Conservation (phyloP, 2,113 vertebrate species). For the Clarias batrachus region DNA sequence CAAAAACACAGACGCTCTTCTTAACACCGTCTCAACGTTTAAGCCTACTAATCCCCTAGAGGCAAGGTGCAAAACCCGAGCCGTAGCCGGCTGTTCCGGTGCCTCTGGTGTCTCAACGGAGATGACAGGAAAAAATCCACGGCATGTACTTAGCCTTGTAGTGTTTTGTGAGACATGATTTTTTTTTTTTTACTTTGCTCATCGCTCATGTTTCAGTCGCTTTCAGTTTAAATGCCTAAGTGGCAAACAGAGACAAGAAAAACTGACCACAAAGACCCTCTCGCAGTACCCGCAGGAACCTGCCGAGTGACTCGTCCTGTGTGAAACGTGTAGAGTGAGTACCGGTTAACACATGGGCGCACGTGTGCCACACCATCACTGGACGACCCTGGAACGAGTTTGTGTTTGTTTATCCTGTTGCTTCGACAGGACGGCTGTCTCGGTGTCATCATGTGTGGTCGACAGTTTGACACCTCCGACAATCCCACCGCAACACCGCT, state of each 20-base stretch:
- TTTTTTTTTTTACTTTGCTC: neutral
- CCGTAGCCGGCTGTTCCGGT: neutral
- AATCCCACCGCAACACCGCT: neutral
- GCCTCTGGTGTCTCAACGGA: neutral
- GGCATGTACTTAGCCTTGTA: neutral
- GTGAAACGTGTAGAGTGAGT: neutral
- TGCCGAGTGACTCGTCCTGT: neutral
- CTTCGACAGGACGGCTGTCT: slow-evolving; percentile 7
- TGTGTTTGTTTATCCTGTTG: slow-evolving; percentile 31
- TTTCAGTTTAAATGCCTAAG: neutral
- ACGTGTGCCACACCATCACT: neutral
- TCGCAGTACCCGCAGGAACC: neutral
- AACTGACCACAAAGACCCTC: neutral
- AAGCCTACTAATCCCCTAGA: neutral
- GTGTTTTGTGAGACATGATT: neutral
- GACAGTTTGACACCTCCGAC: slow-evolving; percentile 16
- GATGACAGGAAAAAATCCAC: neutral
- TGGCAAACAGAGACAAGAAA: neutral
- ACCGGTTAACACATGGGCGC: neutral
- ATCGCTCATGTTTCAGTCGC: neutral
- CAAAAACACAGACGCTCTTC: neutral
- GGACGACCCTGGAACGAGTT: neutral
- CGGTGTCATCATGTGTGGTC: slow-evolving; percentile 39
- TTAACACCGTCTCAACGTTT: too few species aligned
- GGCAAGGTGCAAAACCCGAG: neutral